These are phyloP conservation scores for Pentamera pediparva DNA, from an alignment of 53 echinoderm and acorn worm species.

Conservation along the genomic window DNA sequence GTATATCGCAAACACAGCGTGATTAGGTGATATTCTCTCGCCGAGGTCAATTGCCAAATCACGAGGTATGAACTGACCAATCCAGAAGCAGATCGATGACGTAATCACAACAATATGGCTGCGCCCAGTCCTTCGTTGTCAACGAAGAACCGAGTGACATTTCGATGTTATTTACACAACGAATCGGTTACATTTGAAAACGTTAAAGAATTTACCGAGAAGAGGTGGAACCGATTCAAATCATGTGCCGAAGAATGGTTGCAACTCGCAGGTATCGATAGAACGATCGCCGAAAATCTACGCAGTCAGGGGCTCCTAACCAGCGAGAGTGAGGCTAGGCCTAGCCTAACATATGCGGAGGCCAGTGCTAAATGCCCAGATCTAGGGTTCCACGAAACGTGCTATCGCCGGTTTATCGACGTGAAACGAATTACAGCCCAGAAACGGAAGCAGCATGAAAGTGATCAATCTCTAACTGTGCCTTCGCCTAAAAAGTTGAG, in stretches of 20 bases:
- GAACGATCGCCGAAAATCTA: not conserved
- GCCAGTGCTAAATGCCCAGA: not conserved
- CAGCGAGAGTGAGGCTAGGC: not conserved
- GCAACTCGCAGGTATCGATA: not conserved
- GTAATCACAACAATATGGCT: not conserved
- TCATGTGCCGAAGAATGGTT: not conserved
- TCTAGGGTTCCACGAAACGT: slow-evolving; percentile 24
- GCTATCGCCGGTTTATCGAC: not conserved
- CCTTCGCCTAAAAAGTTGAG: not conserved
- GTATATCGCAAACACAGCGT: too few relatives aligned
- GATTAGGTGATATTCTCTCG: too few relatives aligned
- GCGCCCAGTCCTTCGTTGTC: not conserved
- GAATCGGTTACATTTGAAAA: not conserved
- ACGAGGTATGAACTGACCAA: not conserved
- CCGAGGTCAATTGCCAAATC: not conserved
- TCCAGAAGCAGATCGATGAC: not conserved
- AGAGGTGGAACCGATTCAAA: not conserved
- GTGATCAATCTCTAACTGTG: not conserved
- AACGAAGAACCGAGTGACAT: not conserved
- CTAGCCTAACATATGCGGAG: not conserved
- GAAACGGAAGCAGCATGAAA: not conserved
- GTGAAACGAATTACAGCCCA: not conserved
- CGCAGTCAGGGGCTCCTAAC: not conserved
- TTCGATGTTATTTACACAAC: not conserved
- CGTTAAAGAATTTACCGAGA: not conserved